Conservation (phyloP, 2,797 vertebrate species). For the Gephyroberyx darwinii region DNA sequence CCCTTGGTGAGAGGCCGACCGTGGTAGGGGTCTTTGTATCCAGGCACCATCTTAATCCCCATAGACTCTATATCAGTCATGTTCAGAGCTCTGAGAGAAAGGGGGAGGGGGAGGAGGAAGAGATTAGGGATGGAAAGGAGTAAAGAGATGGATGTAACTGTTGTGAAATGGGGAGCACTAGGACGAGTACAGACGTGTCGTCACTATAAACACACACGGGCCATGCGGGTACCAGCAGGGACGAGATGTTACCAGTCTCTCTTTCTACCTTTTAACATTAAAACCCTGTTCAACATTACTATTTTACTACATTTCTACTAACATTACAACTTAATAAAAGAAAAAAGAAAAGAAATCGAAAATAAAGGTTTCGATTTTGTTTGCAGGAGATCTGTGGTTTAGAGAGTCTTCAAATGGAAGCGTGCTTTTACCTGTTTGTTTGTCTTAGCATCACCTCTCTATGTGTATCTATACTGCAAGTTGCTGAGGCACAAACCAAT, state of each 20-base stretch:
- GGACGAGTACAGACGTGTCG: background rate
- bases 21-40: slow-evolving; percentile 93
- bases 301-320: too few species aligned
- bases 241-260: background rate
- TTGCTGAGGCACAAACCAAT: slow-evolving; percentile 44
- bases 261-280: background rate
- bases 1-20: slow-evolving; percentile 91
- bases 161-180: background rate
- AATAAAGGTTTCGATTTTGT: background rate
- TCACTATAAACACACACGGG: background rate
- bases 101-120: slow-evolving; percentile 27
- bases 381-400: slow-evolving; percentile 10
- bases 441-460: slow-evolving; percentile 45
- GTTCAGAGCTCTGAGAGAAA: slow-evolving; percentile 86
- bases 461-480: slow-evolving; percentile 41
- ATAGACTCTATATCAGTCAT: slow-evolving; percentile 84
- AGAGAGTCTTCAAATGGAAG: slow-evolving; percentile 18
- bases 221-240: background rate
- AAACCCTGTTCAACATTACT: background rate
- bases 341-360: background rate
- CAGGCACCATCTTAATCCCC: slow-evolving; percentile 91
- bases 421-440: slow-evolving; percentile 44
- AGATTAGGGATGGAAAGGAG: slow-evolving; percentile 35
- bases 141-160: slow-evolving; percentile 1
- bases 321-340: background rate